A percentile compares a stretch with the other conserved stretches of the same genome.
These are phyloP conservation scores for Peucedramus taeniatus DNA, from an alignment of 2,113 vertebrate genomes.

Conservation along the genomic window DNA sequence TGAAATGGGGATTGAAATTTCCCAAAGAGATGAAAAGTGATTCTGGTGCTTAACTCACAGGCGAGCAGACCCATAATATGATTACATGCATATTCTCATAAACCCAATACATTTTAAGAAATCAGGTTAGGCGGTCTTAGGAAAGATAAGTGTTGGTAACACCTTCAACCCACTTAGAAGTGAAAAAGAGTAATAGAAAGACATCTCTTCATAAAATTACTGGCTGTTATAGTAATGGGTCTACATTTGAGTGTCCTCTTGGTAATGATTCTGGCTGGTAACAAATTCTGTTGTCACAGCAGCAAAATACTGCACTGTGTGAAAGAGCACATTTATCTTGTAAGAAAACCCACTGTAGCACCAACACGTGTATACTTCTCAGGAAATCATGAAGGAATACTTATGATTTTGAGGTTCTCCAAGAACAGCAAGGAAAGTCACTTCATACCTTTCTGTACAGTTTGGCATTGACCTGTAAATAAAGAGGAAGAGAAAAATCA, in stretches of 20 bases:
- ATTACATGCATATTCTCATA: background rate
- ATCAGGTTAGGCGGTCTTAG: background rate
- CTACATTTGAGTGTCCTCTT: background rate
- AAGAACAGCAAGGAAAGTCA: background rate
- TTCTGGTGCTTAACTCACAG: background rate
- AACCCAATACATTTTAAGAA: background rate
- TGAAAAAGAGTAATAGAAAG: background rate
- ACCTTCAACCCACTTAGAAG: background rate
- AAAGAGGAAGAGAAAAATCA: background rate
- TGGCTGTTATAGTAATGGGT: background rate
- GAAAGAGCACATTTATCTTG: background rate
- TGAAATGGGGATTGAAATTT: background rate
- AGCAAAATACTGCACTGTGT: background rate
- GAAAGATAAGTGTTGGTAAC: background rate
- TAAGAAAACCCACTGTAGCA: background rate
- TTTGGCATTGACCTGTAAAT: conserved; percentile 79
- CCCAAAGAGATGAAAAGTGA: background rate
- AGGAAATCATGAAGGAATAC: conserved; percentile 5
- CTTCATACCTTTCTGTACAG: conserved; percentile 77
- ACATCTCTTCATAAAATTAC: background rate
- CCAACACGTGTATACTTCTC: background rate
- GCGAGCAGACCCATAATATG: background rate
- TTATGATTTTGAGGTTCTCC: background rate
- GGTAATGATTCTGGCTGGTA: background rate
- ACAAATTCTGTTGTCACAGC: background rate